Percentiles rank a stretch among this genome's conserved stretches.
Conservation (phyloP, 2,113 vertebrate species). For the Amazona vittata region DNA sequence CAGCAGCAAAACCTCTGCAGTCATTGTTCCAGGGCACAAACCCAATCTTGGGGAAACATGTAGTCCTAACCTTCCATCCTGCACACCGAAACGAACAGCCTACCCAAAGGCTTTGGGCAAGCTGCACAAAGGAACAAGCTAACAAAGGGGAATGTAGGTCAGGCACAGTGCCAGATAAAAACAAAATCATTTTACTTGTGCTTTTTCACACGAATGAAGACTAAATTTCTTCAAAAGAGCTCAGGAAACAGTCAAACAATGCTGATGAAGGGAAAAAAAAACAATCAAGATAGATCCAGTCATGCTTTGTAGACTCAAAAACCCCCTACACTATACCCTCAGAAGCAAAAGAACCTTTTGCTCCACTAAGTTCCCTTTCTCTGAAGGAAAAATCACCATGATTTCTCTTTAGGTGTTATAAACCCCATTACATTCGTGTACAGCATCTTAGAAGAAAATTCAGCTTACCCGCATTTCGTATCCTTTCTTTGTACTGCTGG, state of each 20-base stretch:
- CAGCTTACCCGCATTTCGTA: constrained; percentile 87
- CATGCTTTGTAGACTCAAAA: not conserved
- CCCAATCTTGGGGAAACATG: accelerated
- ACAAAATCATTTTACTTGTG: accelerated
- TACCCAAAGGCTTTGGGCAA: not conserved
- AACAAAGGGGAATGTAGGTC: not conserved
- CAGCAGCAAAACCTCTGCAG: not conserved
- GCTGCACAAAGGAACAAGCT: not conserved
- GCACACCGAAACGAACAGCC: not conserved
- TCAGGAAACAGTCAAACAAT: not conserved
- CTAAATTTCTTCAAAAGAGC: not conserved
- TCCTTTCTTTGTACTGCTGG: constrained; percentile 97
- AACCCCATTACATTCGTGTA: not conserved
- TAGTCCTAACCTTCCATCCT: not conserved
- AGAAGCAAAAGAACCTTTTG: not conserved
- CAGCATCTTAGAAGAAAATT: not conserved
- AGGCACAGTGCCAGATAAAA: not conserved
- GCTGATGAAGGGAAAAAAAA: not conserved
- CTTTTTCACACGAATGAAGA: not conserved
- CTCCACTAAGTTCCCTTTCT: not conserved
- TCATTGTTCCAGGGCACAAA: not conserved
- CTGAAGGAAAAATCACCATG: not conserved
- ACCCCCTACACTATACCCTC: accelerated
- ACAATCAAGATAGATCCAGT: not conserved
- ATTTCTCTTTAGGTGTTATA: not conserved